Percentiles rank a stretch among this genome's conserved stretches.
Evolutionary conservation across 2,888 invertebrate species (phyloP).

Genomic region (Chymomyza procnemis): DNA sequence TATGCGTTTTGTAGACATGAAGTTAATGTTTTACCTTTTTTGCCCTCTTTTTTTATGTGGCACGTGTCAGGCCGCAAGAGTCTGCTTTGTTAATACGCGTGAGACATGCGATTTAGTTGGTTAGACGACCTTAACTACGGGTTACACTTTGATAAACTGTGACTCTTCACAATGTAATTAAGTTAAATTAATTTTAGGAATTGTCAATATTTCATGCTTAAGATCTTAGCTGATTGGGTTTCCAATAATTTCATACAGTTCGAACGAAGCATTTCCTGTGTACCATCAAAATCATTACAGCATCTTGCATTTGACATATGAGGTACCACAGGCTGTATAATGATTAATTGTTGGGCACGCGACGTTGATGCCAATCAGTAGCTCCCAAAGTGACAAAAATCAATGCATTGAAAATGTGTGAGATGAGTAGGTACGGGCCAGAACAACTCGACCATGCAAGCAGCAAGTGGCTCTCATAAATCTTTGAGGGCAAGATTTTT

Average conservation of each 20-base stretch:
- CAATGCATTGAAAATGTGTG: slow-evolving; percentile 66
- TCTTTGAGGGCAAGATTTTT: slow-evolving; percentile 31
- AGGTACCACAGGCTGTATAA: not conserved
- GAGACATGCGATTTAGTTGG: not conserved
- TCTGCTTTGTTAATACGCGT: not conserved
- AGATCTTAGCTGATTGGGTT: not conserved
- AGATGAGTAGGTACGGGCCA: slow-evolving; percentile 39
- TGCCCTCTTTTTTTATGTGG: slow-evolving; percentile 40
- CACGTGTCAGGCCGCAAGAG: slow-evolving; percentile 49
- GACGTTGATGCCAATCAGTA: slow-evolving; percentile 60
- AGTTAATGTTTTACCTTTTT: slow-evolving; percentile 43
- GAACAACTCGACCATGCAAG: slow-evolving; percentile 34
- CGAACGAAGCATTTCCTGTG: not conserved
- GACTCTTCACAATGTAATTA: not conserved
- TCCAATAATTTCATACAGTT: not conserved
- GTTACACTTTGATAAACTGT: not conserved
- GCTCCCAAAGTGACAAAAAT: slow-evolving; percentile 63
- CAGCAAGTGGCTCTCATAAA: slow-evolving; percentile 41
- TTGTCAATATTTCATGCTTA: not conserved
- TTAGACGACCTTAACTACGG: not conserved
- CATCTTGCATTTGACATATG: not conserved
- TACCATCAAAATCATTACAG: not conserved
- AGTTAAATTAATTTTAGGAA: not conserved
- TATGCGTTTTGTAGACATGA: slow-evolving; percentile 53
- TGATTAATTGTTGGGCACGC: slow-evolving; percentile 64